Base-by-base conservation (phyloP, 1,140 invertebrate species). In the Calycopis cecrops region DNA sequence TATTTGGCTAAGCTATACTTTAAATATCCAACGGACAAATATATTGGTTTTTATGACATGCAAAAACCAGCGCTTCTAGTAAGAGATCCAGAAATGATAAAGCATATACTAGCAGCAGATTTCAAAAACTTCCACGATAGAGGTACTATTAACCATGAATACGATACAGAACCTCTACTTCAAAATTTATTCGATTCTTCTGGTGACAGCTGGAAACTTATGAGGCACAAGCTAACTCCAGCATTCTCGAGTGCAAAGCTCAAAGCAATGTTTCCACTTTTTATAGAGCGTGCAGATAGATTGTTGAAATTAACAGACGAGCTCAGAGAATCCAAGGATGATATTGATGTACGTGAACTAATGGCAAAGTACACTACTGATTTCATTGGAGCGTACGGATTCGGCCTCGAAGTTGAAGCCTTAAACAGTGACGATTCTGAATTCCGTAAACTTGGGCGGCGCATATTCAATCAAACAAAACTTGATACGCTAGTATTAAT, bases 21-120 rank as follows among this genome's bases (percentile, higher is more conserved):
- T 0, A 38, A 42, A 4, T 68, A 55, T 37, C 65, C 67, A 4
- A 35, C 57, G 1, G 70, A 73, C 33, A 59, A 37, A 50, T 52
- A 58, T n/a, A 59, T 71, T 11, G 73, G 70, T 1, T 55, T 49
- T 18, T 69, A 56, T 35, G 42, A 60, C 2, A 37, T 21, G 11
- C 62, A 55, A 11, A 53, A 50, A 1, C 47, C 60, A 4, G 54
- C 21, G 3, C 12, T 68, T 9, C 44, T 91, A 1, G 59, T 91
- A 0, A 69, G 85, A 9, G 90, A 91, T 71, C 85, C 88, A 3
- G 87, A 90, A n/a, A 40, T 91, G 1, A 79, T 89, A 1, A 89
- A 89, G 56, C 48, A 69, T 12, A 85, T 92, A 28, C 59, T 91
- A 0, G 73, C 89, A 0, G 88, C 88, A 47, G 89, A 92, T 66